These are phyloP conservation scores for Lethrus apterus DNA, from an alignment of 1,140 invertebrate species.

Conservation along the genomic window DNA sequence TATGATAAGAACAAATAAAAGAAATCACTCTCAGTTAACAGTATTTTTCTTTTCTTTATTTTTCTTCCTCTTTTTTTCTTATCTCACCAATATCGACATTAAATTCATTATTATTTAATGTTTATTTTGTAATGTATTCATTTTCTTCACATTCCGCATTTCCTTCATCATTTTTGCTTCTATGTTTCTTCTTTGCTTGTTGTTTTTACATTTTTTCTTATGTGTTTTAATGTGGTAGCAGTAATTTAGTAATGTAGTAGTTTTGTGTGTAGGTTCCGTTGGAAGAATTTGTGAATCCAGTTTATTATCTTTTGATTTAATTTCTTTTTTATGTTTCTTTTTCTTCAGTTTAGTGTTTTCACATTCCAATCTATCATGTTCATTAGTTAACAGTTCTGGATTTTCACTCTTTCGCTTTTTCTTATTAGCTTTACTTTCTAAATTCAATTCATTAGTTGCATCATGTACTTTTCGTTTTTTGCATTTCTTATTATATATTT, in stretches of 20 bases:
- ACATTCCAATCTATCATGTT: background rate
- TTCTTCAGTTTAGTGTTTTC: slow-evolving; percentile 4
- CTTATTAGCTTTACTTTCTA: background rate
- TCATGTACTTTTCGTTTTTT: slow-evolving; percentile 9
- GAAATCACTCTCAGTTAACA: no score
- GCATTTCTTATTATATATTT: slow-evolving; percentile 13
- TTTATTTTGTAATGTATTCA: background rate
- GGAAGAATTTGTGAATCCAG: no score
- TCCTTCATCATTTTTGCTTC: slow-evolving; percentile 3
- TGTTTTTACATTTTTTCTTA: no score
- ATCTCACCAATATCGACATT: background rate
- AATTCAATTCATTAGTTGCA: background rate
- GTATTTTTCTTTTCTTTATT: background rate
- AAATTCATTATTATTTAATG: background rate
- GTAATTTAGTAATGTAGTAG: no score
- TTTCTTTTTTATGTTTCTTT: slow-evolving; percentile 8
- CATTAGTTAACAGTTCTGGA: no score
- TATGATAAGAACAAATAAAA: no score
- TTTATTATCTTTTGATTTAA: no score
- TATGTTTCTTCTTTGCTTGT: slow-evolving; percentile 1
- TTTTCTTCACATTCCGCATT: background rate
- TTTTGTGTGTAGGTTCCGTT: no score
- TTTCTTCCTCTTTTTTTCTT: background rate
- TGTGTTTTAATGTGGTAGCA: no score
- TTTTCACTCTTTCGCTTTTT: no score